Percentiles rank a stretch among this genome's conserved stretches.
phyloP scores from a whole-genome alignment of 2,888 invertebrate species.

The Teleiodes luculella region DNA sequence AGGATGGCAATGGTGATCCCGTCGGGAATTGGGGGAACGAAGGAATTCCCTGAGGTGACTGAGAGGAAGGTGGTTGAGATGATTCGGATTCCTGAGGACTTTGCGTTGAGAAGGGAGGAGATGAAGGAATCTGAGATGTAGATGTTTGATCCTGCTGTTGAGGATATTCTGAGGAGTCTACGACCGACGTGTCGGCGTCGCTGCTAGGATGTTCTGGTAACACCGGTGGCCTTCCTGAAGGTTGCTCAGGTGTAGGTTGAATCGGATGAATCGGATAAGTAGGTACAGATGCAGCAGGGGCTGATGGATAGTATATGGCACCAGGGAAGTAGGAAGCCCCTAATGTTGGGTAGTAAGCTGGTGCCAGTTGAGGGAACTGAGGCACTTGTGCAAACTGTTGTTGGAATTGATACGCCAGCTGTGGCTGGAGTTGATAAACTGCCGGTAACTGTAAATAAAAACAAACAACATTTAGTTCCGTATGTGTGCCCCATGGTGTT shows the following conservation, averaged over 20 bases:
- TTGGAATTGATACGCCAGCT: constrained; percentile 49
- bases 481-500: too few species aligned
- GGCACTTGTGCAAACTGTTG: constrained; percentile 17
- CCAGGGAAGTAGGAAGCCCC: constrained; percentile 43
- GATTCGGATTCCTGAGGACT: constrained; percentile 17
- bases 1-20: constrained; percentile 12
- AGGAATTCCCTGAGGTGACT: constrained; percentile 17
- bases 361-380: constrained; percentile 39
- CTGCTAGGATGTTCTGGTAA: constrained; percentile 35
- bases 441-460: constrained; percentile 49
- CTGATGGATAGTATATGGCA: constrained; percentile 43
- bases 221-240: not conserved
- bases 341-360: constrained; percentile 43
- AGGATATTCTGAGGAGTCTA: constrained; percentile 59
- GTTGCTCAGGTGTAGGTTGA: constrained; percentile 25
- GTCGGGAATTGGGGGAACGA: constrained; percentile 20
- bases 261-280: constrained; percentile 31
- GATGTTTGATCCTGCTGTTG: constrained; percentile 32
- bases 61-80: constrained; percentile 23
- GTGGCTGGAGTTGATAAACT: constrained; percentile 45
- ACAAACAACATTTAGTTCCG: too few species aligned
- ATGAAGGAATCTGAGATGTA: constrained; percentile 31
- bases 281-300: constrained; percentile 29
- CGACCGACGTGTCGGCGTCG: constrained; percentile 58
- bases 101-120: not conserved